Evolutionary conservation across 1,140 invertebrate species (phyloP).

Genomic region (Aradophagus sp.): DNA sequence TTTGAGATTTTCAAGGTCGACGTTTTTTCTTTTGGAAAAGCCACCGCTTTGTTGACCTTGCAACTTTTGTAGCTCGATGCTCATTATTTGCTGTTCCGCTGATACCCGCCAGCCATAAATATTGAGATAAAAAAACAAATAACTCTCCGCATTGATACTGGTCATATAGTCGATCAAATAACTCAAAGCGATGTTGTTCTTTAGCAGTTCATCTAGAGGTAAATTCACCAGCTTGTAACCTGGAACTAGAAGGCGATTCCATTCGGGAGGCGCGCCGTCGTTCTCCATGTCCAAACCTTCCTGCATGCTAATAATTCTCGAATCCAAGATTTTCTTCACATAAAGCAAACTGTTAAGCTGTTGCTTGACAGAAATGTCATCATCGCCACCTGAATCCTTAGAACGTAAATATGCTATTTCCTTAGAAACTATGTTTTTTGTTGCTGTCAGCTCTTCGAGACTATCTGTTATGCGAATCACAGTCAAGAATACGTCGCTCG

Average conservation of each 20-base stretch:
- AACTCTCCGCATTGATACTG: constrained; percentile 82
- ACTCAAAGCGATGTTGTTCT: constrained; percentile 86
- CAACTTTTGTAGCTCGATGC: constrained; percentile 77
- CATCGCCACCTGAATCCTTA: constrained; percentile 87
- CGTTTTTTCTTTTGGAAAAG: constrained; percentile 61
- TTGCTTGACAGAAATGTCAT: constrained; percentile 88
- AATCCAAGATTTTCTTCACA: constrained; percentile 84
- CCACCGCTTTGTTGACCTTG: constrained; percentile 61
- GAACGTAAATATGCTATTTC: constrained; percentile 88
- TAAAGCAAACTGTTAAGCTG: constrained; percentile 92
- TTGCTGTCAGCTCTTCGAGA: constrained; percentile 86
- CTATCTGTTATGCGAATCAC: constrained; percentile 86
- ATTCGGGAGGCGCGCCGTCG: constrained; percentile 71
- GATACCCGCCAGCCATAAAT: constrained; percentile 88
- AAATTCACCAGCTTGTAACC: constrained; percentile 80
- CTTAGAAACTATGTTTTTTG: constrained; percentile 84
- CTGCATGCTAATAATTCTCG: constrained; percentile 79
- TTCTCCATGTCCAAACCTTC: constrained; percentile 75
- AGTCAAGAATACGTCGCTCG: constrained; percentile 88
- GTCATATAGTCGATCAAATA: constrained; percentile 90
- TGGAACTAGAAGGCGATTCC: constrained; percentile 75
- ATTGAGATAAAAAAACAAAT: constrained; percentile 89
- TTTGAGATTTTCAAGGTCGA: constrained; percentile 78
- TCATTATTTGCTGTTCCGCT: constrained; percentile 84
- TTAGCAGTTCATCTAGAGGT: constrained; percentile 85